Base-by-base conservation (phyloP, 2,113 vertebrate species). In the Lagopus leucura region DNA sequence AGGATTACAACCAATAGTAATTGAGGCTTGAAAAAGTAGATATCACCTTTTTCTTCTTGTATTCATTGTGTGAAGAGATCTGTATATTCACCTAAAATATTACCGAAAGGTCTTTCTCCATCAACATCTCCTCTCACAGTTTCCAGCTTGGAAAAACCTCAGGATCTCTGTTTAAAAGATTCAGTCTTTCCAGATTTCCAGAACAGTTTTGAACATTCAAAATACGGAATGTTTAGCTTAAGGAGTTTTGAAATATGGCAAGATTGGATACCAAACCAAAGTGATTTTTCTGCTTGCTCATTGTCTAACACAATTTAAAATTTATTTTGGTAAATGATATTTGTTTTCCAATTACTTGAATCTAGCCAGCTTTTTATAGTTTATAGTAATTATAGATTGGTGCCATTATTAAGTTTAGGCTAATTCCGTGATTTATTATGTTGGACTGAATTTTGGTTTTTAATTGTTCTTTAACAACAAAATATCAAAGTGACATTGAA, bases 401-500 rank as follows among this genome's bases (percentile, higher is more conserved):
- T 81, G 16, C 17, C 58, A 17, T 14, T 78, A 2, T 36, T 21
- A 48, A 65, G 22, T 64, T 76, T 40, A 52, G 52, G 25, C 13
- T 57, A 20, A 2, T 19, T 75, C 15, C 36, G 15, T 47, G 15
- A 30, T 30, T 38, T 57, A 45, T 91, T 43, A 4, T 10, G 65
- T 58, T 40, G 45, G 10, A 4, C 5, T 73, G 36, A 63, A 73
- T 58, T 82, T 58, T 36, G 22, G 48, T 76, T 32, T 78, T 57
- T 36, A 57, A 47, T 5, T 21, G 11, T 30, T 38, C 13, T 18
- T 57, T 11, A 58, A 34, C 5, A 38, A 48, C 54, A 89, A 55
- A 34, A 24, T 6, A 15, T 28, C 2, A 1, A 71, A 45, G 36
- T 13, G 4, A 55, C 12, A 5, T 2, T 5, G 0, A 5, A 11